A percentile compares a stretch with the other conserved stretches of the same genome.
Evolutionary conservation across 2,797 vertebrate species (phyloP).

Genomic region (Typhlichthys eigenmanni): DNA sequence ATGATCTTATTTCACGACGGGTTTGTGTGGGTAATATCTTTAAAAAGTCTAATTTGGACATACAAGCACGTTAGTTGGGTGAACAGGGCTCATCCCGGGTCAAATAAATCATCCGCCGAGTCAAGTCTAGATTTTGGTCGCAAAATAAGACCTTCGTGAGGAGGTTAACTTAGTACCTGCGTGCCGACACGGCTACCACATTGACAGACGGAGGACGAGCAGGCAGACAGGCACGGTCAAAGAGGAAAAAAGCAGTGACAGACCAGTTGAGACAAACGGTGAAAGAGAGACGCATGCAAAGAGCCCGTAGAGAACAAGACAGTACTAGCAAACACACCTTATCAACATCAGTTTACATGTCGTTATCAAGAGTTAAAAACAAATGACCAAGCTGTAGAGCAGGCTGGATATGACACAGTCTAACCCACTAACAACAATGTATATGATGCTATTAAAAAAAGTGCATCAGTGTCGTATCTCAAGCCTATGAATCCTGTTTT

Average conservation of each 20-base stretch:
- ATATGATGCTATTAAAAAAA: neutral
- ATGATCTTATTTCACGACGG: constrained; percentile 59
- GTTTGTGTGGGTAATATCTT: neutral
- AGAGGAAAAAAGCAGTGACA: constrained; percentile 55
- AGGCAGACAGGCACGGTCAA: constrained; percentile 58
- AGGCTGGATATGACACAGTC: neutral
- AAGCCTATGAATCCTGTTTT: neutral
- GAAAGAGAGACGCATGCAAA: constrained; percentile 39
- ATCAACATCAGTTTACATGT: neutral
- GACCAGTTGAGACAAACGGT: constrained; percentile 57
- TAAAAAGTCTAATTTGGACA: too few relatives aligned
- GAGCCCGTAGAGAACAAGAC: constrained; percentile 26
- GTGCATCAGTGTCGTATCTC: neutral
- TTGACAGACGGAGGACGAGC: constrained; percentile 60
- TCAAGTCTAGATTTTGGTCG: constrained; percentile 1
- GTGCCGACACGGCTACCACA: constrained; percentile 50
- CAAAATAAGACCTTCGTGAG: constrained; percentile 59
- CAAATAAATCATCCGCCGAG: neutral
- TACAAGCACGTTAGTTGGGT: neutral
- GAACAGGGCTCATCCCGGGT: neutral
- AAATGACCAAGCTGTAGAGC: neutral
- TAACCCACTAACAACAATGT: neutral
- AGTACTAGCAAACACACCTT: neutral
- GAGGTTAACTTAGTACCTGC: constrained; percentile 71
- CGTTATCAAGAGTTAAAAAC: neutral